Percentiles rank a stretch among this genome's conserved stretches.
phyloP scores from a whole-genome alignment of 2,888 invertebrate genomes.

The Acheta domesticus region DNA sequence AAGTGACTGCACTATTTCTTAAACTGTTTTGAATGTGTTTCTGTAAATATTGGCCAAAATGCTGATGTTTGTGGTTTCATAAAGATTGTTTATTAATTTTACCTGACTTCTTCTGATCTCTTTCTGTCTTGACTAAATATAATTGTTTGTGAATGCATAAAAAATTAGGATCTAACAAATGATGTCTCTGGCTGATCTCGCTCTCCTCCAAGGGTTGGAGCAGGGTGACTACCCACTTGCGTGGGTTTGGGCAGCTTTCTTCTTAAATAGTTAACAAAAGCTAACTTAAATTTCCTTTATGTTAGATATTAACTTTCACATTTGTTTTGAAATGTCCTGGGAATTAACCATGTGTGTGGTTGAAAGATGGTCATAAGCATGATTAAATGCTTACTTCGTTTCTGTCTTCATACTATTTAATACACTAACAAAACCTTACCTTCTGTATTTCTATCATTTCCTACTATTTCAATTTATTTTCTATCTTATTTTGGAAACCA shows the following conservation, averaged over 20 bases:
- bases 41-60: slow-evolving; percentile 21
- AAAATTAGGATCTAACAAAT: neutral
- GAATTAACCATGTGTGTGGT: too few species aligned
- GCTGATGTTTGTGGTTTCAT: neutral
- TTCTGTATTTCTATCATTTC: too few species aligned
- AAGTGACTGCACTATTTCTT: slow-evolving; percentile 12
- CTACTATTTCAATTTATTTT: too few species aligned
- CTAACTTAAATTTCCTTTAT: too few species aligned
- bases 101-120: neutral
- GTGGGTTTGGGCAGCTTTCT: neutral
- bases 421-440: too few species aligned
- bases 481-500: too few species aligned
- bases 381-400: too few species aligned
- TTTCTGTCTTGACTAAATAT: neutral
- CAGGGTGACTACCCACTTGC: neutral
- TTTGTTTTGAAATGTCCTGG: too few species aligned
- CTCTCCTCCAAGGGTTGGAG: neutral
- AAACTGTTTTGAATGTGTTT: slow-evolving; percentile 19
- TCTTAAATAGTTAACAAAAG: neutral
- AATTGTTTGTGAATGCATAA: neutral
- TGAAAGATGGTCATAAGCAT: too few species aligned
- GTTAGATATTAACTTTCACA: too few species aligned
- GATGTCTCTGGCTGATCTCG: neutral
- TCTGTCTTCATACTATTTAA: too few species aligned
- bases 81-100: neutral